These are phyloP conservation scores for Pristionchus exspectatus DNA, from an alignment of 2,888 invertebrate genomes.

Conservation along the genomic window DNA sequence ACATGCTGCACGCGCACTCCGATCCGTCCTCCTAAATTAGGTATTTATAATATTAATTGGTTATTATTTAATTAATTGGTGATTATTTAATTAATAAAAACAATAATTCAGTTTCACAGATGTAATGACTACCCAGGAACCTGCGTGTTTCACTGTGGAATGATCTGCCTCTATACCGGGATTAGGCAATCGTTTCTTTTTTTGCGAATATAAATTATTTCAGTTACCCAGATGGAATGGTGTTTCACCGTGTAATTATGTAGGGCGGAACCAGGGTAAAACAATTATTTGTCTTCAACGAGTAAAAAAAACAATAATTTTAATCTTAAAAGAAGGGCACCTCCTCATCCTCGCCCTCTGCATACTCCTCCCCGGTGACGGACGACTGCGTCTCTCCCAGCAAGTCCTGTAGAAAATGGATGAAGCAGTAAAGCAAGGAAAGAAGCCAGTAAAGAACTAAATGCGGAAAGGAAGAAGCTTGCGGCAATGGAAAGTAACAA, in stretches of 20 bases:
- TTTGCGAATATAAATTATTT: not conserved
- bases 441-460: too few species aligned
- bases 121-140: not conserved
- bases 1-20: slow-evolving; percentile 35
- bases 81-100: too few species aligned
- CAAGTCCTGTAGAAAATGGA: not conserved
- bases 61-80: too few species aligned
- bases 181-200: not conserved
- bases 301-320: not conserved
- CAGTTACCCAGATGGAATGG: not conserved
- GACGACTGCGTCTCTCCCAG: not conserved
- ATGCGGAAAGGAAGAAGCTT: too few species aligned
- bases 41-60: too few species aligned
- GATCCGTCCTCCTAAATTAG: not conserved
- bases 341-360: not conserved
- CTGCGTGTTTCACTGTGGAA: not conserved
- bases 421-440: too few species aligned
- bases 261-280: too few species aligned
- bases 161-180: not conserved
- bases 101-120: not conserved
- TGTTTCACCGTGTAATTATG: too few species aligned
- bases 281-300: too few species aligned
- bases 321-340: not conserved
- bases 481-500: too few species aligned
- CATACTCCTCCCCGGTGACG: not conserved